Evolutionary conservation across 92 coral and sea anemone genomes (phyloP), one percentile per base, ranked within the genome.

Genomic region (Actinernus sp.): DNA sequence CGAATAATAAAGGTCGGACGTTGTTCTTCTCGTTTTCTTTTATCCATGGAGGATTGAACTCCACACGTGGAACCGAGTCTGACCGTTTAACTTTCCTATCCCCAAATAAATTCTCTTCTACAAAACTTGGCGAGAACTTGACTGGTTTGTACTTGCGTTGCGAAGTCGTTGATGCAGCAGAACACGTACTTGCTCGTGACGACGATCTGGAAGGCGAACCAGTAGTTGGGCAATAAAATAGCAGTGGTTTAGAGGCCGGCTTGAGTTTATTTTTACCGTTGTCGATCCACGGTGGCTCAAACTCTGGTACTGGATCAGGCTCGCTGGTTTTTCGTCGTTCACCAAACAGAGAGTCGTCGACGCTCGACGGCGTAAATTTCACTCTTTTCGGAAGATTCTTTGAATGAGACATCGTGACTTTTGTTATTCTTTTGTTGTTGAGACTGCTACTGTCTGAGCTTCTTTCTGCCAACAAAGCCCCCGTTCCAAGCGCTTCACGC

Each of bases 271-370:
- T 44, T 54, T 86, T 90, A 1, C 89, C 92, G 34, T 44, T 72
- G 31, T 90, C 92, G 18, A 76, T 68, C 97, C 97, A 90, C 1
- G 92, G 97, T 14, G 97, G 97, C 24, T 93, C 94, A 75, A 92
- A 93, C 59, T 79, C 76, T 5, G 79, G 50, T 0, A 61, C 75
- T 29, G 66, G 72, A 26, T 83, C 79, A 8, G 88, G 81, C 45
- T 83, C 94, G 13, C 85, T 77, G 12, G 87, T 53, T 17, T 53
- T 91, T 73, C 63, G 61, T 12, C 85, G 87, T 10, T 84, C 86
- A 17, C 98, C 97, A 76, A 93, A 93, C 12, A 93, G 86, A 13
- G 82, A 54, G 47, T 93, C 98, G 73, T 93, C 98, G 20, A 88
- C 92, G 9, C 72, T 53, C 13, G 97, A 82, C 38, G 81, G 86